A percentile compares a stretch with the other conserved stretches of the same genome.
Evolutionary conservation across 1,140 invertebrate genomes (phyloP).

Genomic region (Phymorhynchus buccinoides): DNA sequence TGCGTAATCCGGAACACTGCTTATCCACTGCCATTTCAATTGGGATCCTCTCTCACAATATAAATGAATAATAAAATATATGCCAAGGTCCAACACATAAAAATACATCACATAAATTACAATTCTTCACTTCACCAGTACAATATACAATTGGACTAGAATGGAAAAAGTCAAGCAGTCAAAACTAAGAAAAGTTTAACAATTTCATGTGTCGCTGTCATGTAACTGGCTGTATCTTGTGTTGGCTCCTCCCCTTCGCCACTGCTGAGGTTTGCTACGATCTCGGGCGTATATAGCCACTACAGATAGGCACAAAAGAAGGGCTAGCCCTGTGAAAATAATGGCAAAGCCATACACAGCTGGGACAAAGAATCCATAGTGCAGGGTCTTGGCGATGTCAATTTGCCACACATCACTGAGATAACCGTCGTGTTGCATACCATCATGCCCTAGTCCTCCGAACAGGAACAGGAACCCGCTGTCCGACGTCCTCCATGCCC

Average conservation of each 20-base stretch:
- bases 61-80: too few species aligned
- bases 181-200: background rate
- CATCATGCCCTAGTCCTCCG: slow-evolving; percentile 55
- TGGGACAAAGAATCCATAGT: background rate
- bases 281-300: slow-evolving; percentile 32
- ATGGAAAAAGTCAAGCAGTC: background rate
- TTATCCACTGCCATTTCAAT: too few species aligned
- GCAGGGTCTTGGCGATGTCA: slow-evolving; percentile 35
- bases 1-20: too few species aligned
- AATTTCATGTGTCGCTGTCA: slow-evolving; percentile 27
- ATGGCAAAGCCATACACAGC: slow-evolving; percentile 28
- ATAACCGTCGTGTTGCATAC: slow-evolving; percentile 46
- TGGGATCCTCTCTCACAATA: too few species aligned
- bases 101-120: too few species aligned
- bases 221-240: slow-evolving; percentile 37
- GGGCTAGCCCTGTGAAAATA: slow-evolving; percentile 25
- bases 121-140: too few species aligned
- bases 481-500: slow-evolving; percentile 44
- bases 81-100: too few species aligned
- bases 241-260: background rate
- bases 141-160: background rate
- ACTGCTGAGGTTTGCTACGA: background rate
- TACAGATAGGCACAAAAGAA: slow-evolving; percentile 29
- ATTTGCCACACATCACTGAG: slow-evolving; percentile 57
- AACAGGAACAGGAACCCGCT: slow-evolving; percentile 50